Evolutionary conservation across 2,797 vertebrate genomes (phyloP), one percentile per base, ranked within the genome.

Genomic region (Syndactyla subalaris): DNA sequence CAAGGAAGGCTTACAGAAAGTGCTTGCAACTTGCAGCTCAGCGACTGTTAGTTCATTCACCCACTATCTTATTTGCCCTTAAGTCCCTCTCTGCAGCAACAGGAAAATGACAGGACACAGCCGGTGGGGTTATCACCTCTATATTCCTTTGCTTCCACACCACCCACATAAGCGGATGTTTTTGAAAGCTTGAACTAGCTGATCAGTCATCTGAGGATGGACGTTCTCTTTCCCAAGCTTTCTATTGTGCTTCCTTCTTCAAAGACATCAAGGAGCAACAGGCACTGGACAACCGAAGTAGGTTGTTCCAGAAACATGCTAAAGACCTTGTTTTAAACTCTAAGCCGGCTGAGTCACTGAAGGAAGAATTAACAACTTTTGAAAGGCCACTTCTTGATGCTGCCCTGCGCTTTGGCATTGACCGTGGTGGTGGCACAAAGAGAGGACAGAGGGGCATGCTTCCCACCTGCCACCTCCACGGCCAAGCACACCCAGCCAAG

Each of bases 51-150:
- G 89, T 84, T 93, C 91, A 45, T 95, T 97, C 72, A 94, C 86
- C 85, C 84, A 2, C 34, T 57, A 9, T 78, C 71, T 79, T 39
- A 63, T 39, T 82, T 90, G 80, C 30, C 77, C 67, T 96, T 54
- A 85, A 92, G 86, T n/a, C 59, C 55, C 49, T 19, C 78, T 34
- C 85, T 62, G 48, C 71, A 45, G 73, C 2, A 19, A 75, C 62
- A 71, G 82, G 51, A 66, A 86, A 93, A 30, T 20, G 79, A 92
- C 34, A 96, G 91, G 88, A 92, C 2, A 3, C 96, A 96, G 93
- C 70, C 1, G 32, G 63, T 58, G 71, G 66, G 92, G 89, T 95
- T 91, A 93, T 84, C 26, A 18, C 36, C 55, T 49, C 79, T 39
- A 1, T 81, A 78, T 55, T 43, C 86, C 73, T 94, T 62, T 58